Evolutionary conservation across 2,888 invertebrate species (phyloP), one percentile per base, ranked within the genome.

Genomic region (Meteorus colon): DNA sequence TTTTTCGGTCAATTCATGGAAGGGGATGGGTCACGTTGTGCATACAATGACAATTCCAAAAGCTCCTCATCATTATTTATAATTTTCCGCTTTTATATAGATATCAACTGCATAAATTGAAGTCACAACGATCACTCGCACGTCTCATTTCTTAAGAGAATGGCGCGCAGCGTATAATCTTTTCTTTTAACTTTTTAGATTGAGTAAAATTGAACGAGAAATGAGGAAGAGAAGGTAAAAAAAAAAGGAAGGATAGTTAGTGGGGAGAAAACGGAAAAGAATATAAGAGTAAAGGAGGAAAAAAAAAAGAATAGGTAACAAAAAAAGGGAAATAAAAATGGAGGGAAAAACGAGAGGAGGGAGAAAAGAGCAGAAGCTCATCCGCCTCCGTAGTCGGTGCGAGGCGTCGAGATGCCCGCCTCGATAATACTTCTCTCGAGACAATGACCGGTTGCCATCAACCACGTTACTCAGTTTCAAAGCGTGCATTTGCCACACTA

Each of bases 51-150:
- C 55, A 65, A 34, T 74, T 37, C 55, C 14, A 77, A 79, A 79
- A 73, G 70, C 84, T 84, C n/a, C 68, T 72, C 87, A 85, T 87
- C 87, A 85, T 88, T 88, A 88, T 88, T 88, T 88, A 88, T 88
- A 88, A 88, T 88, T 88, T 88, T 88, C 88, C 88, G 87, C 84
- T 86, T 81, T 82, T 75, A 78, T 76, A 79, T 80, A 80, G 77
- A 80, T 73, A 55, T 77, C 77, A 74, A 70, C 73, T 79, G 74
- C 78, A 75, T 75, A 73, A 74, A 65, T 37, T 65, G 41, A 16
- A 55, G 41, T 4, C 19, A 19, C 29, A 29, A 62, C n/a, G 29
- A 62, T 80, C 78, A 73, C 55, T 59, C 29, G 29, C 34, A n/a
- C 41, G 24, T 68, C 48, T 60, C 24, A 66, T 37, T 81, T 77